Evolutionary conservation across 1,140 invertebrate species (phyloP).

Genomic region (Lepidurus packardi): DNA sequence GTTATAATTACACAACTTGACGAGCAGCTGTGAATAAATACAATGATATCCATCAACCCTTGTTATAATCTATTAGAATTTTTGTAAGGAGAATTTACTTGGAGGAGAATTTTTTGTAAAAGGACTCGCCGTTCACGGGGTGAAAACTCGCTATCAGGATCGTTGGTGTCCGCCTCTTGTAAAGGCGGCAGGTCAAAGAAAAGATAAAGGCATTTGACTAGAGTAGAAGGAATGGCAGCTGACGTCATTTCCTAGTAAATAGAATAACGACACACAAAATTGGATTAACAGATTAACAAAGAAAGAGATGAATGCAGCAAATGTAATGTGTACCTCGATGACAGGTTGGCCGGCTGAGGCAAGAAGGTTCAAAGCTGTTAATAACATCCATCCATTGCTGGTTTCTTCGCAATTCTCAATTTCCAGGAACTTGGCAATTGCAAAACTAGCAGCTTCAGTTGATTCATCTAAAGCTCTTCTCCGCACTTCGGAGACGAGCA

Average conservation of each 20-base stretch:
- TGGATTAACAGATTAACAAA: conserved; percentile 14
- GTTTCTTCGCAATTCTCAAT: conserved; percentile 86
- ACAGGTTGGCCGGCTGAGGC: conserved; percentile 72
- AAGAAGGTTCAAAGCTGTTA: conserved; percentile 79
- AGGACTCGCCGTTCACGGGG: conserved; percentile 82
- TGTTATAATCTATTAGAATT: conserved; percentile 31
- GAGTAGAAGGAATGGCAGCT: conserved; percentile 88
- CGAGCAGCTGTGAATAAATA: conserved; percentile 63
- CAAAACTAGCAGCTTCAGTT: conserved; percentile 89
- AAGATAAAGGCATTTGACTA: conserved; percentile 97
- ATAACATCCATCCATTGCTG: conserved; percentile 93
- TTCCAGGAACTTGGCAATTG: conserved; percentile 92
- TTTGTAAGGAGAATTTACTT: conserved; percentile 52
- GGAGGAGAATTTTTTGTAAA: conserved; percentile 93
- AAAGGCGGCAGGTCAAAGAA: conserved; percentile 96
- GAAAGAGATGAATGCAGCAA: conserved; percentile 26
- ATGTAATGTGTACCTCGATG: conserved; percentile 52
- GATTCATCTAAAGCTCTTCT: conserved; percentile 90
- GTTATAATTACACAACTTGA: conserved; percentile 82
- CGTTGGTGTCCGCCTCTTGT: conserved; percentile 61
- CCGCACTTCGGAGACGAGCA: conserved; percentile 93
- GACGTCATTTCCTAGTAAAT: conserved; percentile 80
- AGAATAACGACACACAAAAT: conserved; percentile 1
- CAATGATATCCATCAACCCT: conserved; percentile 23
- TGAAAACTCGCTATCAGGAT: conserved; percentile 71